Percentiles rank a stretch among this genome's conserved stretches.
phyloP scores from a whole-genome alignment of 2,888 invertebrate genomes.

The Euzetes globulus region DNA sequence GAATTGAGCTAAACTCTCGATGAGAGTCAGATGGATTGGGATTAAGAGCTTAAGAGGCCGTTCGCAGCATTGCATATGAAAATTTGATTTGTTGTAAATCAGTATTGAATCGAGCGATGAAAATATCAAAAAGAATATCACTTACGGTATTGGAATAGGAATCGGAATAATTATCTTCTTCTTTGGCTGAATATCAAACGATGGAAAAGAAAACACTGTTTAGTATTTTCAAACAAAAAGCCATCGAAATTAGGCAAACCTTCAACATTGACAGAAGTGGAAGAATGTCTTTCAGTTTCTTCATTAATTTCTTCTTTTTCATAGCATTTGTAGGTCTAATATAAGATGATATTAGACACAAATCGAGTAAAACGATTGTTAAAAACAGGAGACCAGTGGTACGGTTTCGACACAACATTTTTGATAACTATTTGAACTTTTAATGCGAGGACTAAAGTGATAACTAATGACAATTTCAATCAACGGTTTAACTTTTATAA shows the following conservation, averaged over 20 bases:
- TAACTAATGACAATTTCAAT: background rate
- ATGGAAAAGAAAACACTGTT: background rate
- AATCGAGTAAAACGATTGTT: constrained; percentile 13
- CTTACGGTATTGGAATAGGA: constrained; percentile 26
- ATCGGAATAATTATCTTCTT: constrained; percentile 35
- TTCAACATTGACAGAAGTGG: constrained; percentile 31
- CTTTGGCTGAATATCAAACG: constrained; percentile 4
- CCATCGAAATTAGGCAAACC: background rate
- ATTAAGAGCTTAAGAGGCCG: too few relatives aligned
- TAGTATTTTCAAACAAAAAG: background rate
- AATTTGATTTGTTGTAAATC: too few relatives aligned
- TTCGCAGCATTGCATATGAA: too few relatives aligned
- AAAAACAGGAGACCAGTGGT: constrained; percentile 11
- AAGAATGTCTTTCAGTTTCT: constrained; percentile 34
- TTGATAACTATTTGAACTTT: too few relatives aligned
- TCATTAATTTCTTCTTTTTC: constrained; percentile 34
- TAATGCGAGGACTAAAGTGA: too few relatives aligned
- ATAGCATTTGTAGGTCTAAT: constrained; percentile 11
- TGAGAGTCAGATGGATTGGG: too few relatives aligned
- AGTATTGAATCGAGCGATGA: too few relatives aligned
- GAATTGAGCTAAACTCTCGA: too few relatives aligned
- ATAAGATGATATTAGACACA: constrained; percentile 19
- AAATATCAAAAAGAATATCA: too few relatives aligned
- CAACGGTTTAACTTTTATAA: background rate
- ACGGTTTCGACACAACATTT: background rate